Conservation (phyloP, 1,140 invertebrate species). For the Pristionchus pacificus region DNA sequence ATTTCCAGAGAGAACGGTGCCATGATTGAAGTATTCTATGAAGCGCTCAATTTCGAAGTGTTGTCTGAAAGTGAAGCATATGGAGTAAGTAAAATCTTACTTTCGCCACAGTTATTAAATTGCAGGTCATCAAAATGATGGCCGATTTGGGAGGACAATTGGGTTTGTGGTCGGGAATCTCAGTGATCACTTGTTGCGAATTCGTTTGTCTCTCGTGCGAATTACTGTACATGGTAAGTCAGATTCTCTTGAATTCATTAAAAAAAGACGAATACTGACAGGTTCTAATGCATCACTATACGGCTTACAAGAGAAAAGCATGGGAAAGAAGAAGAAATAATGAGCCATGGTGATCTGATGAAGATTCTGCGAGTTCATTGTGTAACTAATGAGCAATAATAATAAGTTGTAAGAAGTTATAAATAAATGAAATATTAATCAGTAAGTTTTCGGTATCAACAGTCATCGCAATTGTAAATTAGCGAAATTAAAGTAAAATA, state of each 20-base stretch:
- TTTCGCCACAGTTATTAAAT: not conserved
- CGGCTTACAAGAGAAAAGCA: not conserved
- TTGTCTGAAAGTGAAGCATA: conserved; percentile 46
- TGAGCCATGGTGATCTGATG: not conserved
- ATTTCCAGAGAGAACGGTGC: conserved; percentile 46
- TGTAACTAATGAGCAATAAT: too few species aligned
- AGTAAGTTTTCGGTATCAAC: too few species aligned
- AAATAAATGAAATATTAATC: too few species aligned
- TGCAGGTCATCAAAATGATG: conserved; percentile 50
- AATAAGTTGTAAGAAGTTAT: too few species aligned
- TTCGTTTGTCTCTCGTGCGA: conserved; percentile 43
- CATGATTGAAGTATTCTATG: conserved; percentile 51
- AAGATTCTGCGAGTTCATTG: too few species aligned
- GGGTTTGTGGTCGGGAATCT: conserved; percentile 39
- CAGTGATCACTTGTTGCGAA: conserved; percentile 45
- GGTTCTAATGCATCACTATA: conserved; percentile 6
- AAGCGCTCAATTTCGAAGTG: conserved; percentile 48
- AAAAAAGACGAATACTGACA: conserved; percentile 14
- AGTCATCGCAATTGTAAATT: too few species aligned
- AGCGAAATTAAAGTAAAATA: too few species aligned
- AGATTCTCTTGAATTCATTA: conserved; percentile 20
- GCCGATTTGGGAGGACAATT: conserved; percentile 49
- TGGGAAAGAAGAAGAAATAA: not conserved
- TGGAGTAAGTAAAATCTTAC: conserved; percentile 33
- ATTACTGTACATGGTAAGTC: conserved; percentile 39